phyloP scores from a whole-genome alignment of 2,113 vertebrate genomes.

The Poicephalus meyeri region DNA sequence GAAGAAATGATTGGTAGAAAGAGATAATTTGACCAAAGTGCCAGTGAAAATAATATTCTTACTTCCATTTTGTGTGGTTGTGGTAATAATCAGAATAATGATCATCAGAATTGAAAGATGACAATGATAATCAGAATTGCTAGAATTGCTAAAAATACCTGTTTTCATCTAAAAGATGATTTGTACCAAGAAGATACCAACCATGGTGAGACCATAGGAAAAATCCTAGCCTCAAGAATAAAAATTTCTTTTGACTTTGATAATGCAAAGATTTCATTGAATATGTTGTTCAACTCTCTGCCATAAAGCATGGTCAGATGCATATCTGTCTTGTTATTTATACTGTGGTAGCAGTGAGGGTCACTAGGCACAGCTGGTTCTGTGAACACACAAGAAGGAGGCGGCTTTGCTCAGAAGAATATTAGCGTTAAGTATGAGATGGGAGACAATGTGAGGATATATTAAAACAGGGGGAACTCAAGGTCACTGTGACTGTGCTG shows the following conservation, averaged over 20 bases:
- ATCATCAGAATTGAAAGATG: background rate
- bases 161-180: background rate
- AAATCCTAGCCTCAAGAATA: background rate
- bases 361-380: background rate
- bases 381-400: background rate
- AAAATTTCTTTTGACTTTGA: background rate
- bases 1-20: background rate
- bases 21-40: background rate
- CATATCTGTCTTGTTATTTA: background rate
- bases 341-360: background rate
- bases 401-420: background rate
- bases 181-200: background rate
- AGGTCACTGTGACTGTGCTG: background rate
- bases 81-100: background rate
- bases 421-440: background rate
- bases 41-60: rapidly evolving
- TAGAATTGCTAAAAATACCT: background rate
- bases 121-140: background rate
- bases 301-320: background rate
- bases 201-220: background rate
- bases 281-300: background rate
- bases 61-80: background rate
- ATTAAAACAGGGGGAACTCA: background rate
- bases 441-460: background rate
- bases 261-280: background rate